These are phyloP conservation scores for Merops nubicus DNA, from an alignment of 2,113 vertebrate species.

Conservation along the genomic window DNA sequence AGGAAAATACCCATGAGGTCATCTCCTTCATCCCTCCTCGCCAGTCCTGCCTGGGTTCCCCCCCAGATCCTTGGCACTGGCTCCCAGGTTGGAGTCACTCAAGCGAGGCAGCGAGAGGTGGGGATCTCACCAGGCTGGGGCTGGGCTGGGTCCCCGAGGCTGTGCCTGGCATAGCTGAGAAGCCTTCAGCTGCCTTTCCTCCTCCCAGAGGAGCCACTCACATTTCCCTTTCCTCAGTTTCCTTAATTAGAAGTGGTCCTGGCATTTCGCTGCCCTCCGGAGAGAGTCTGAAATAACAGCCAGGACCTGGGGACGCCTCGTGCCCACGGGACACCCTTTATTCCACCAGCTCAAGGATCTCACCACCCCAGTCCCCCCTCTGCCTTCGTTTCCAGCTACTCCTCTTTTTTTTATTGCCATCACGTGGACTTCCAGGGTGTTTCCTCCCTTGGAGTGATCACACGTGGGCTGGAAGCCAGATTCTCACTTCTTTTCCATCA, in stretches of 20 bases:
- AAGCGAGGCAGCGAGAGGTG: not conserved
- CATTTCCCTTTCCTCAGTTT: constrained; percentile 42
- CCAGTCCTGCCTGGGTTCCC: constrained; percentile 33
- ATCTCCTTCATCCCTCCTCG: not conserved
- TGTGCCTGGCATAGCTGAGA: not conserved
- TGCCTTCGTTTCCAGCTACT: not conserved
- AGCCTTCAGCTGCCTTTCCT: not conserved
- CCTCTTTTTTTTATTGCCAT: not conserved
- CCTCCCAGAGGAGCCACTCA: not conserved
- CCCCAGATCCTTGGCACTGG: not conserved
- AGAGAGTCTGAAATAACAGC: constrained; percentile 53
- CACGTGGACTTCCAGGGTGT: not conserved
- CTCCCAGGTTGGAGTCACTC: not conserved
- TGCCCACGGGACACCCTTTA: not conserved
- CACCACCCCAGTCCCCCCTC: not conserved
- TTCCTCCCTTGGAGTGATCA: not conserved
- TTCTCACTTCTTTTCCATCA: not conserved
- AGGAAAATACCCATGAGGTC: constrained; percentile 61
- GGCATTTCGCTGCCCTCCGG: constrained; percentile 25
- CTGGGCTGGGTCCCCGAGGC: not conserved
- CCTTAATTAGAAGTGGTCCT: constrained; percentile 37
- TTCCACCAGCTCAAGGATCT: not conserved
- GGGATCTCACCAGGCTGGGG: not conserved
- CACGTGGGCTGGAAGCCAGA: not conserved
- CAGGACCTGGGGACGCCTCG: not conserved